These are phyloP conservation scores for Drosophila rellima DNA, from an alignment of 2,888 invertebrate species.

Conservation along the genomic window DNA sequence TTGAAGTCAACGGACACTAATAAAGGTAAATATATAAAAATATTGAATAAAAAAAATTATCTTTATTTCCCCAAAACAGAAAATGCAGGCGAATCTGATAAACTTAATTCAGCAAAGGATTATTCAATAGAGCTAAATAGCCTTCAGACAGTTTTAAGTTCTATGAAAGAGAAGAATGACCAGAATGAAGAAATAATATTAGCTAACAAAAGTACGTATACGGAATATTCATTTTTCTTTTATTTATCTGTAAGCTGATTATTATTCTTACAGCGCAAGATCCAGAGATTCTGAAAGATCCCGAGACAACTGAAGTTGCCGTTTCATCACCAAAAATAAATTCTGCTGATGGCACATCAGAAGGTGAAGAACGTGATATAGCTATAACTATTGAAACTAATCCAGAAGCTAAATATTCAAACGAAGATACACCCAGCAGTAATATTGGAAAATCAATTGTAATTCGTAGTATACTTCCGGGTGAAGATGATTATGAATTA, in stretches of 20 bases:
- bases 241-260: not conserved
- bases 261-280: slow-evolving; percentile 8
- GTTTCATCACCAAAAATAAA: not conserved
- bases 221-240: not conserved
- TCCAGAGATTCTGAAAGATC: not conserved
- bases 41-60: not conserved
- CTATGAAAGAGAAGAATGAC: slow-evolving; percentile 3
- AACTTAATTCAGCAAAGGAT: slow-evolving; percentile 1
- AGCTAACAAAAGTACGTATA: slow-evolving; percentile 19
- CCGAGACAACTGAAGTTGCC: not conserved
- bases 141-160: slow-evolving; percentile 26
- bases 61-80: not conserved
- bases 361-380: not conserved
- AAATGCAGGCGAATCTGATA: not conserved
- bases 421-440: not conserved
- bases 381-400: not conserved
- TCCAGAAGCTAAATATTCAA: not conserved
- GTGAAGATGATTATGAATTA: slow-evolving; percentile 33
- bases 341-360: not conserved
- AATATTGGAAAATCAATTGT: slow-evolving; percentile 28
- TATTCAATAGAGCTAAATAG: slow-evolving; percentile 34
- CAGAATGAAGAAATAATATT: not conserved
- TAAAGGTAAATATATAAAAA: not conserved
- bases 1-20: not conserved
- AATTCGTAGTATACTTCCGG: slow-evolving; percentile 35